Evolutionary conservation across 2,113 vertebrate species (phyloP).

Genomic region (Epinephelus lanceolatus): DNA sequence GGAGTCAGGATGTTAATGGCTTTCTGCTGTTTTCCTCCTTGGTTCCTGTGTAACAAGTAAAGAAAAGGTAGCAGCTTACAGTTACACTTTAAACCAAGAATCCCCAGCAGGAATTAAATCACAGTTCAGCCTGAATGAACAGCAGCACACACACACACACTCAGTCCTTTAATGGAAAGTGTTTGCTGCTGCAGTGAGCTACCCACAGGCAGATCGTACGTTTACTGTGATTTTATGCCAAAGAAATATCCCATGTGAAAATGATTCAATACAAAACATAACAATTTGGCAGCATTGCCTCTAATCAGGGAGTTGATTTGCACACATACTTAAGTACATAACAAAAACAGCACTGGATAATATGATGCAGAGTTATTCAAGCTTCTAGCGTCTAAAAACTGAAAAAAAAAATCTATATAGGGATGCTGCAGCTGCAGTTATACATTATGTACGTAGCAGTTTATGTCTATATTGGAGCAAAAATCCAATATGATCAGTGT

Average conservation of each 20-base stretch:
- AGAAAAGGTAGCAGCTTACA: neutral
- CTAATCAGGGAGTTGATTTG: neutral
- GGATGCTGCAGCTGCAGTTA: neutral
- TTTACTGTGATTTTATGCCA: constrained; percentile 17
- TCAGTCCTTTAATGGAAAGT: constrained; percentile 19
- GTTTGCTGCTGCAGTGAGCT: constrained; percentile 1
- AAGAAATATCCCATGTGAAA: neutral
- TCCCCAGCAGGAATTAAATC: constrained; percentile 46
- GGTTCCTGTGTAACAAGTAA: constrained; percentile 10
- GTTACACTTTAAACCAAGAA: constrained; percentile 37
- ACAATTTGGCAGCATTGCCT: neutral
- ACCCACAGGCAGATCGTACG: constrained; percentile 2
- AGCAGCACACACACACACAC: constrained; percentile 27
- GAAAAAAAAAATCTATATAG: neutral
- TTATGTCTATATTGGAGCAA: neutral
- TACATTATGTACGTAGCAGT: neutral
- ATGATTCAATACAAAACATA: neutral
- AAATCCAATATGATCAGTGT: neutral
- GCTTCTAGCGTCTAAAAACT: neutral
- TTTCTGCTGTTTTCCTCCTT: constrained; percentile 32
- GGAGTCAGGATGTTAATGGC: constrained; percentile 35
- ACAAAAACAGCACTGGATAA: neutral
- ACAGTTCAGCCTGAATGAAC: constrained; percentile 28
- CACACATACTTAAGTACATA: neutral
- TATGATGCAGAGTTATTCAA: neutral